These are phyloP conservation scores for Protobothrops mucrosquamatus DNA, from an alignment of 2,113 vertebrate genomes.

Conservation along the genomic window DNA sequence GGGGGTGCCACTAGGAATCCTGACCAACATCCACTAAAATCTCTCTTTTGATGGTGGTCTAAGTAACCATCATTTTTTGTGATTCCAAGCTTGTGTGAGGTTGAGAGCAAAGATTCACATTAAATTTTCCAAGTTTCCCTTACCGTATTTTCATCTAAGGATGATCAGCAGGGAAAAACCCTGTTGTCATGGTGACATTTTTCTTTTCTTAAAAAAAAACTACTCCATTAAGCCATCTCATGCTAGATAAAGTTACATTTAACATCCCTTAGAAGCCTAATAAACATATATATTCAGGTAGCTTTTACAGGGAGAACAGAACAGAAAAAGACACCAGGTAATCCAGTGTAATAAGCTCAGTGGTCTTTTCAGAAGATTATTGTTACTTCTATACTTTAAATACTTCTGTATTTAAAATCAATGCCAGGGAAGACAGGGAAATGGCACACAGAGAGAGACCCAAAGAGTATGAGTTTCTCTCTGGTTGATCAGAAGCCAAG, in stretches of 20 bases:
- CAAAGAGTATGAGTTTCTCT: conserved; percentile 18
- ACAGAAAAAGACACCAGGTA: conserved; percentile 10
- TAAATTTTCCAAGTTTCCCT: neutral
- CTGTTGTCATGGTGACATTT: neutral
- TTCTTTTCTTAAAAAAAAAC: neutral
- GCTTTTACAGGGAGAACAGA: conserved; percentile 1
- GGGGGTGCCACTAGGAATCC: neutral
- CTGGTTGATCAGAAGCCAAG: conserved; percentile 36
- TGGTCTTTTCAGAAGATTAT: neutral
- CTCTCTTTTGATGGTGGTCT: neutral
- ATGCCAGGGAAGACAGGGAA: neutral
- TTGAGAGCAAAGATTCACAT: neutral
- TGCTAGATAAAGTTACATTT: neutral
- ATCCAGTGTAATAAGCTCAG: conserved; percentile 35
- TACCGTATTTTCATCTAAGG: too few species aligned
- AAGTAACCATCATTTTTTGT: neutral
- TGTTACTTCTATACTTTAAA: conserved; percentile 29
- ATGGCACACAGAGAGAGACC: conserved; percentile 11
- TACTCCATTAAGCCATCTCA: neutral
- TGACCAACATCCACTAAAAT: neutral
- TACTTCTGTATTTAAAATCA: conserved; percentile 29
- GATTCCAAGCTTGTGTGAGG: neutral
- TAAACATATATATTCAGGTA: conserved; percentile 11
- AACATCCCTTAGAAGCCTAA: conserved; percentile 33
- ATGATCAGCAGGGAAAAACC: neutral